phyloP scores from a whole-genome alignment of 1,140 invertebrate species.

The Eupeodes corollae region DNA sequence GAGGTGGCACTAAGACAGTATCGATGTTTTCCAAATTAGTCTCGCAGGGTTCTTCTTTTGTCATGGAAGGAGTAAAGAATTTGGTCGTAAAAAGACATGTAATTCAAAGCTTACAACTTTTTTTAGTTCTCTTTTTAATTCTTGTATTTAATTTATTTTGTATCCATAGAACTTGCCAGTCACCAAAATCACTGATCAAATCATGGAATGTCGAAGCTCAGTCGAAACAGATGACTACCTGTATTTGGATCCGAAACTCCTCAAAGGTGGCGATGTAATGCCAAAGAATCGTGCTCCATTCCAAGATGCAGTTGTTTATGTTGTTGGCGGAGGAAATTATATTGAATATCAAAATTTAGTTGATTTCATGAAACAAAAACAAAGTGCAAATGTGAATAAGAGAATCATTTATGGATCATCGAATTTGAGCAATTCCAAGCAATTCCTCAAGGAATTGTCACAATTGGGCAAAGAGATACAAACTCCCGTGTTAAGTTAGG shows the following conservation, averaged over 20 bases:
- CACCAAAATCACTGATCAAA: constrained; percentile 81
- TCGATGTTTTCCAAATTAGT: constrained; percentile 98
- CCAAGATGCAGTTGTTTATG: constrained; percentile 88
- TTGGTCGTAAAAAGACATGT: constrained; percentile 95
- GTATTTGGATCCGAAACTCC: constrained; percentile 86
- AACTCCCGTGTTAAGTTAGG: constrained; percentile 28
- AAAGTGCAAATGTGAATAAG: constrained; percentile 56
- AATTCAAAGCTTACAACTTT: constrained; percentile 34
- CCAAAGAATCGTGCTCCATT: constrained; percentile 58
- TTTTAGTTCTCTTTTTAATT: not conserved
- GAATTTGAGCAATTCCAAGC: constrained; percentile 80
- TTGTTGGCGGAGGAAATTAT: constrained; percentile 97
- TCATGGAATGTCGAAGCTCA: constrained; percentile 75
- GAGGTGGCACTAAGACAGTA: constrained; percentile 92
- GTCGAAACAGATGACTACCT: constrained; percentile 76
- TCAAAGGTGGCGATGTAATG: constrained; percentile 57
- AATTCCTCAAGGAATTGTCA: constrained; percentile 85
- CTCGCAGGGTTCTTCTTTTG: constrained; percentile 92
- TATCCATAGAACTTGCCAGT: constrained; percentile 68
- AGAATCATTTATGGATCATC: constrained; percentile 91
- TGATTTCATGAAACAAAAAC: constrained; percentile 84
- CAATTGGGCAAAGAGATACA: constrained; percentile 60
- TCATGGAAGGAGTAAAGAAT: constrained; percentile 99
- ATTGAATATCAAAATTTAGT: constrained; percentile 98
- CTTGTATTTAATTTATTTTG: constrained; percentile 3